Evolutionary conservation across 2,113 vertebrate species (phyloP).

Genomic region (Hypocryptadius cinnamomeus): DNA sequence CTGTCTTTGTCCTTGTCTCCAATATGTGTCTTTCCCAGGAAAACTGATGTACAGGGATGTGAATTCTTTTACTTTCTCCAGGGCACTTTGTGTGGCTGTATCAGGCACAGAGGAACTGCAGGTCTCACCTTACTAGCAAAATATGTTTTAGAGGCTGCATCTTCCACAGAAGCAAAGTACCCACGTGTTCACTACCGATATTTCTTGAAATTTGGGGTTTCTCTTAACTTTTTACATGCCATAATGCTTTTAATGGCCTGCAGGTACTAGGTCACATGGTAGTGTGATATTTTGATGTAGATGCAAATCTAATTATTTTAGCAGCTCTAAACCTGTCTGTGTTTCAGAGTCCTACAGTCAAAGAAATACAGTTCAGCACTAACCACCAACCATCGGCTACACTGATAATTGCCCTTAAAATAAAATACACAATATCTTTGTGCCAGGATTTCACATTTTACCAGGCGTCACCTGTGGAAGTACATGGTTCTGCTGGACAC

Average conservation of each 20-base stretch:
- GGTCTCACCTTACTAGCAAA: not conserved
- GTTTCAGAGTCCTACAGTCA: not conserved
- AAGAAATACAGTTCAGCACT: not conserved
- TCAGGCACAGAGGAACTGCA: not conserved
- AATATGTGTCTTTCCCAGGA: not conserved
- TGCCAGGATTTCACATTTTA: not conserved
- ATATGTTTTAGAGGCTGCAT: not conserved
- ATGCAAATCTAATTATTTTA: not conserved
- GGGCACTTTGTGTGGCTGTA: not conserved
- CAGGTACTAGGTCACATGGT: not conserved
- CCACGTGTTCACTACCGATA: fast-evolving
- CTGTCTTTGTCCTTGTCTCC: not conserved
- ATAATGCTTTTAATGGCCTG: not conserved
- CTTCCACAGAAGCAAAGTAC: not conserved
- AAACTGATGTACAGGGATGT: not conserved
- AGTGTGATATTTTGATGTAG: not conserved
- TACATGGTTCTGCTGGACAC: not conserved
- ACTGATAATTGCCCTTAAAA: not conserved
- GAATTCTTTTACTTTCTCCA: not conserved
- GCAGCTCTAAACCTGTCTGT: not conserved
- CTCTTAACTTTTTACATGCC: not conserved
- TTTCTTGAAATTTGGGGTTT: not conserved
- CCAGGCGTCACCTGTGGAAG: not conserved
- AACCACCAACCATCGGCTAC: not conserved
- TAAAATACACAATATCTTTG: not conserved